These are phyloP conservation scores for Microcebus lehilahytsara DNA, from an alignment of 2,113 vertebrate species.

Conservation along the genomic window DNA sequence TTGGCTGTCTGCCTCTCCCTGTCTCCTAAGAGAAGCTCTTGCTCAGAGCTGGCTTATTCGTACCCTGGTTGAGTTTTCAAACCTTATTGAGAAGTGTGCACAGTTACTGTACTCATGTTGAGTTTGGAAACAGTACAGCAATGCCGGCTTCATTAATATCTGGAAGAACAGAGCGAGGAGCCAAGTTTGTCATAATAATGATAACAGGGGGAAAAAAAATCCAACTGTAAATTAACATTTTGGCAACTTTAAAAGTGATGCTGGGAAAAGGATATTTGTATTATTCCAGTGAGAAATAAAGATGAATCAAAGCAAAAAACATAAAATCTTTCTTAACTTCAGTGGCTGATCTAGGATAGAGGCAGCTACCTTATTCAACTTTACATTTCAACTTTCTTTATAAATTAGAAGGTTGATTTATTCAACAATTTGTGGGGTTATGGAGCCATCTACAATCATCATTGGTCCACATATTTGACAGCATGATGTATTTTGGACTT, in stretches of 20 bases:
- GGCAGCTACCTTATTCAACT: neutral
- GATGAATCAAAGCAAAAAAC: neutral
- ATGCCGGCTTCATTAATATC: neutral
- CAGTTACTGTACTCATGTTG: neutral
- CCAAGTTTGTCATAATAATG: constrained; percentile 36
- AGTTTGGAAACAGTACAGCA: neutral
- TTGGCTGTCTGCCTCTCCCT: neutral
- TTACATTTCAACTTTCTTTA: neutral
- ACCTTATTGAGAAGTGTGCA: neutral
- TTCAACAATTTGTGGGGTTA: neutral
- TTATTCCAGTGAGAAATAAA: neutral
- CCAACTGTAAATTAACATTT: constrained; percentile 15
- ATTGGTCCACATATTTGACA: neutral
- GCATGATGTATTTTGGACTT: neutral
- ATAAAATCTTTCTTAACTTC: neutral
- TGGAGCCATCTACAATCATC: neutral
- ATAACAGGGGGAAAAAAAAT: neutral
- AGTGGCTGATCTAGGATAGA: neutral
- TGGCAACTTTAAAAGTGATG: constrained; percentile 18
- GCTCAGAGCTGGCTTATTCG: neutral
- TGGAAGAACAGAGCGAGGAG: neutral
- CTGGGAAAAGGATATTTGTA: constrained; percentile 18
- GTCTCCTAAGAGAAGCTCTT: neutral
- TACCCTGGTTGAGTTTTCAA: neutral
- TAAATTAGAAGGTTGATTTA: neutral